These are phyloP conservation scores for Aldrovandia affinis DNA, from an alignment of 2,797 vertebrate genomes.

Conservation along the genomic window DNA sequence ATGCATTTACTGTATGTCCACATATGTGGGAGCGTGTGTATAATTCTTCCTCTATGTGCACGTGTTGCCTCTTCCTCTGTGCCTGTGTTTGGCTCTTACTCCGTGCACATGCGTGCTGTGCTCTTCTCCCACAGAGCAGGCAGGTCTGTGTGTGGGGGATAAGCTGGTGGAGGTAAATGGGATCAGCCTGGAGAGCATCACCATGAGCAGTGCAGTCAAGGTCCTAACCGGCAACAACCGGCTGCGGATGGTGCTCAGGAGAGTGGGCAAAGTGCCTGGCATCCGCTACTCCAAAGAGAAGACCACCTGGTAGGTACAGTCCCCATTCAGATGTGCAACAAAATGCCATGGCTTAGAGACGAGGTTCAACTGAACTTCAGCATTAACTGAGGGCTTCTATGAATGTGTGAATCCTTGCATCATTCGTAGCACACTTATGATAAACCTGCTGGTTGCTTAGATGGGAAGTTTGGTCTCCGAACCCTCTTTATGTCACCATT, in stretches of 20 bases:
- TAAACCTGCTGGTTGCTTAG: too few relatives aligned
- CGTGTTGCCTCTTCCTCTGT: too few relatives aligned
- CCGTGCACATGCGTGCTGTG: constrained; percentile 23
- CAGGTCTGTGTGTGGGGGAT: constrained; percentile 89
- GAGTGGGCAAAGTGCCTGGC: constrained; percentile 90
- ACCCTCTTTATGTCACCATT: background rate
- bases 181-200: constrained; percentile 90
- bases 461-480: background rate
- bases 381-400: too few relatives aligned
- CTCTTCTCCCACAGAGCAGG: constrained; percentile 72
- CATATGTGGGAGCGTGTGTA: background rate
- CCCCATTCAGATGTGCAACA: too few relatives aligned
- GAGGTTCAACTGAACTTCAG: too few relatives aligned
- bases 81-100: constrained; percentile 13
- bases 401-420: too few relatives aligned
- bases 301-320: constrained; percentile 85
- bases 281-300: constrained; percentile 95
- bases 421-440: too few relatives aligned
- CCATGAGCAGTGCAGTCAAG: constrained; percentile 92
- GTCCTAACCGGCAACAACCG: constrained; percentile 88
- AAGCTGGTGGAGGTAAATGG: constrained; percentile 94
- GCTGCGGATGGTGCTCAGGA: constrained; percentile 88
- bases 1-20: too few relatives aligned
- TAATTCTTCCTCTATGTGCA: background rate
- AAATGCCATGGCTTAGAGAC: too few relatives aligned